Percentiles rank a stretch among this genome's conserved stretches.
These are phyloP conservation scores for Nebria brevicollis DNA, from an alignment of 2,888 invertebrate genomes.

Conservation along the genomic window DNA sequence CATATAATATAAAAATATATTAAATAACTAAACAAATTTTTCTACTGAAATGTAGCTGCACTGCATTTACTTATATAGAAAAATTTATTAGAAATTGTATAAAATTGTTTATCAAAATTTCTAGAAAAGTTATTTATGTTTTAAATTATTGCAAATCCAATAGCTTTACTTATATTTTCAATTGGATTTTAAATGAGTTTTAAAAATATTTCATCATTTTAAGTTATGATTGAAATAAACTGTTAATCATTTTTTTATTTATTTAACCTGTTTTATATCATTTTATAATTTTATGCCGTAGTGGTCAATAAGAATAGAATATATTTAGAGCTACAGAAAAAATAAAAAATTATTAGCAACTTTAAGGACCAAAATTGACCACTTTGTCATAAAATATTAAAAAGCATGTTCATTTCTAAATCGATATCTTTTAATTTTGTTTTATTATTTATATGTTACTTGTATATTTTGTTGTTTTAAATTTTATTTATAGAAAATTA, in stretches of 20 bases:
- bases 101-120: neutral
- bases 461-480: constrained; percentile 20
- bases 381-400: neutral
- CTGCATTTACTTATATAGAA: constrained; percentile 32
- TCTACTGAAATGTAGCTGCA: constrained; percentile 27
- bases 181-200: constrained; percentile 8
- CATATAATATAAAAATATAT: constrained; percentile 29
- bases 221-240: constrained; percentile 6
- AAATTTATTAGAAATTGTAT: neutral
- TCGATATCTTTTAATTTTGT: constrained; percentile 2
- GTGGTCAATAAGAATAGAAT: neutral
- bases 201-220: constrained; percentile 17
- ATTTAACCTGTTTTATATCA: constrained; percentile 6
- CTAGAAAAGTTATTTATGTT: neutral
- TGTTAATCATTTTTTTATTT: neutral
- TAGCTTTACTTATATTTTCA: neutral
- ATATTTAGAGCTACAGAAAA: neutral
- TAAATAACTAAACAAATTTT: constrained; percentile 33
- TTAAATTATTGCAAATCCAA: too few species aligned
- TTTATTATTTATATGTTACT: constrained; percentile 16
- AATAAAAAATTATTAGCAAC: neutral
- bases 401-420: constrained; percentile 6
- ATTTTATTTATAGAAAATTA: constrained; percentile 17
- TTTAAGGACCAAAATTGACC: neutral
- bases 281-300: neutral